phyloP scores from a whole-genome alignment of 2,888 invertebrate genomes.

The Heteromyza rotundicornis region DNA sequence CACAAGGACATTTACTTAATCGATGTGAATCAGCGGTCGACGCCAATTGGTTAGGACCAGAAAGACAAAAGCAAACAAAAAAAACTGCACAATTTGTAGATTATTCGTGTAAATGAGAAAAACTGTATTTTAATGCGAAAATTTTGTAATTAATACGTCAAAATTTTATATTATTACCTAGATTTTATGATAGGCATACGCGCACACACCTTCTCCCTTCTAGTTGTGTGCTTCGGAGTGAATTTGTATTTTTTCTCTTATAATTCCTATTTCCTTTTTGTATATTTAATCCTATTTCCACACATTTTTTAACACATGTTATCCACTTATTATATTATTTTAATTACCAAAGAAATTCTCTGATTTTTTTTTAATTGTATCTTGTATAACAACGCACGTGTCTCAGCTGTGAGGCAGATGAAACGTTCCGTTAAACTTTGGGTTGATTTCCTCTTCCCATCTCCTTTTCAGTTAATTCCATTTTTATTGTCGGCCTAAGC shows the following conservation, averaged over 20 bases:
- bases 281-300: neutral
- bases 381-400: no score
- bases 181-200: neutral
- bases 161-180: neutral
- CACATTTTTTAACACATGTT: neutral
- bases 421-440: no score
- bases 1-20: slow-evolving; percentile 85
- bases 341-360: neutral
- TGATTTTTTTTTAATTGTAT: neutral
- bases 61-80: neutral
- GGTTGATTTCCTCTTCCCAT: no score
- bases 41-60: neutral
- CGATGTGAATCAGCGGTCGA: slow-evolving; percentile 60
- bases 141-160: neutral
- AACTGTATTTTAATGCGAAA: neutral
- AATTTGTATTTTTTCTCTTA: neutral
- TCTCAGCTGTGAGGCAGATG: no score
- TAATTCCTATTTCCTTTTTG: neutral
- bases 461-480: no score
- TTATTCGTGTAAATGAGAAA: no score
- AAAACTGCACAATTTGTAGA: no score
- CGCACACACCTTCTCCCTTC: no score
- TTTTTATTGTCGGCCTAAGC: no score
- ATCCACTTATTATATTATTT: neutral
- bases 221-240: neutral